Conservation (phyloP, 1,140 invertebrate species). For the Anoplolepis gracilipes region DNA sequence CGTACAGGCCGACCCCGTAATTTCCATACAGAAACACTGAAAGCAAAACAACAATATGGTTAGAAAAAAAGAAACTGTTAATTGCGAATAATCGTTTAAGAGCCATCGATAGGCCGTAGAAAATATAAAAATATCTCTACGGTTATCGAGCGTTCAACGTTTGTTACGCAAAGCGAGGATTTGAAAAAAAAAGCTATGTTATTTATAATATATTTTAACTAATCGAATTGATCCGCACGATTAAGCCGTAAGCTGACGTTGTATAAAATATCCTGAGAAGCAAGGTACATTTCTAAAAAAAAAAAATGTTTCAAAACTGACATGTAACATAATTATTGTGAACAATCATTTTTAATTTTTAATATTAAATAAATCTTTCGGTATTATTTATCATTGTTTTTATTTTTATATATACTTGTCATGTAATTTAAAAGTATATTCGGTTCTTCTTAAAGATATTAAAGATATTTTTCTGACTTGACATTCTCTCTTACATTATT, state of each 20-base stretch:
- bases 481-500: not conserved
- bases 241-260: conserved; percentile 5
- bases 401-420: not conserved
- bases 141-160: not conserved
- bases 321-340: not conserved
- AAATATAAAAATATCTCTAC: not conserved
- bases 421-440: too few species aligned
- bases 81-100: not conserved
- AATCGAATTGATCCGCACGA: not conserved
- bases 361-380: too few species aligned
- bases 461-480: not conserved
- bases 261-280: not conserved
- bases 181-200: not conserved
- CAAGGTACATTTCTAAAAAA: not conserved
- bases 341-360: not conserved
- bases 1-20: conserved; percentile 42
- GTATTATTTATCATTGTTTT: not conserved
- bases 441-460: not conserved
- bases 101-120: not conserved
- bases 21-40: conserved; percentile 71
- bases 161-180: not conserved
- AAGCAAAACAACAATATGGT: conserved; percentile 65
- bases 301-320: not conserved
- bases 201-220: not conserved
- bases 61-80: not conserved